A percentile compares a stretch with the other conserved stretches of the same genome.
phyloP scores from a whole-genome alignment of 1,140 invertebrate species.

The Drosophila pachea region DNA sequence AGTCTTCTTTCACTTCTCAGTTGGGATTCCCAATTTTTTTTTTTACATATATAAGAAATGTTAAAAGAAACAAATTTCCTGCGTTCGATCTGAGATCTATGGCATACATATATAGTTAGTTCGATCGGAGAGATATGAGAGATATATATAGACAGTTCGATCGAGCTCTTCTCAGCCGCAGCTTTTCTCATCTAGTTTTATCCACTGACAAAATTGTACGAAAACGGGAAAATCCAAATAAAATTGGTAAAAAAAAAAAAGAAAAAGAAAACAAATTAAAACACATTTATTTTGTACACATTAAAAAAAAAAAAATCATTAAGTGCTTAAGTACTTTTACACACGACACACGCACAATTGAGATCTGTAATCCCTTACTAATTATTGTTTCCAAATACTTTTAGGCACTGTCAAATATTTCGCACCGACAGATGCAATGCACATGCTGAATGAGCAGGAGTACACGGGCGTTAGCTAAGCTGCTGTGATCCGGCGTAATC shows the following conservation, averaged over 20 bases:
- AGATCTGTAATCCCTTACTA: slow-evolving; percentile 27
- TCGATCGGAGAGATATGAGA: neutral
- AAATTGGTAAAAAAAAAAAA: neutral
- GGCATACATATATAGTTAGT: neutral
- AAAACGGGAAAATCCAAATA: neutral
- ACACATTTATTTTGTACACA: neutral
- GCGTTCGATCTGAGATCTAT: no score
- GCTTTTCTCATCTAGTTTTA: neutral
- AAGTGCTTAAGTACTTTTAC: neutral
- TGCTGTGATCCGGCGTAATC: slow-evolving; percentile 33
- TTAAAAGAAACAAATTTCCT: neutral
- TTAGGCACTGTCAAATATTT: slow-evolving; percentile 80
- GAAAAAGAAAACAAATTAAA: no score
- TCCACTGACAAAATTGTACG: neutral
- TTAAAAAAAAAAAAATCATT: neutral
- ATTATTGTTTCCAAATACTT: slow-evolving; percentile 55
- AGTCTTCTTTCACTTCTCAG: no score
- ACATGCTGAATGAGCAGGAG: slow-evolving; percentile 80
- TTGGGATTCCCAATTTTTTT: neutral
- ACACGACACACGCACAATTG: neutral
- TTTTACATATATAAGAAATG: neutral
- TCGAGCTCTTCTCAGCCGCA: neutral
- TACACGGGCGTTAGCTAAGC: slow-evolving; percentile 72
- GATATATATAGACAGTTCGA: neutral
- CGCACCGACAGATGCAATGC: slow-evolving; percentile 82